Conservation (phyloP, 2,888 invertebrate species). For the Melieria picta region DNA sequence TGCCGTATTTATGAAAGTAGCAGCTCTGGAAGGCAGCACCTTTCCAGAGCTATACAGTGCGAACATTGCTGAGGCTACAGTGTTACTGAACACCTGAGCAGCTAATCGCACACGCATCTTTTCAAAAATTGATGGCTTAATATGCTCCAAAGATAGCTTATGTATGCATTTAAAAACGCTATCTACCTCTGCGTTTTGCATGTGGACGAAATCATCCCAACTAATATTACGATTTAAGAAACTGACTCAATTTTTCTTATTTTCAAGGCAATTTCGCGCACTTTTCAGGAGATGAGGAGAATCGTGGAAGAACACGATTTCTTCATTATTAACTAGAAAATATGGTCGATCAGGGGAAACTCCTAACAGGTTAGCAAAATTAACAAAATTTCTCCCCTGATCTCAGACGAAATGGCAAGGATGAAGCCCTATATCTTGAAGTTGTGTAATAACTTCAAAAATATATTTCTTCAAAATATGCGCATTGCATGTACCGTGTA, state of each 20-base stretch:
- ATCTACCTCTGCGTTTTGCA: conserved; percentile 11
- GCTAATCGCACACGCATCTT: conserved; percentile 26
- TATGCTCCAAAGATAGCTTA: conserved; percentile 22
- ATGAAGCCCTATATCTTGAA: conserved; percentile 11
- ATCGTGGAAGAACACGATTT: conserved; percentile 1
- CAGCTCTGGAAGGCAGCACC: neutral
- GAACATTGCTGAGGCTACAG: conserved; percentile 10
- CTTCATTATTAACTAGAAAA: conserved; percentile 7
- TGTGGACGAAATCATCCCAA: conserved; percentile 13
- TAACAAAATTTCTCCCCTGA: conserved; percentile 12
- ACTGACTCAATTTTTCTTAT: conserved; percentile 7
- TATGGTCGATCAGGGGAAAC: neutral
- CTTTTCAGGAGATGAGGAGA: conserved; percentile 25
- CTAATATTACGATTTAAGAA: conserved; percentile 11
- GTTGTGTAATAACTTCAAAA: conserved; percentile 19
- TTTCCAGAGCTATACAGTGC: conserved; percentile 12
- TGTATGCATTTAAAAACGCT: conserved; percentile 20
- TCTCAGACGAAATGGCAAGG: conserved; percentile 29
- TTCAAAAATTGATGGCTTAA: conserved; percentile 25
- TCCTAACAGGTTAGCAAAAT: neutral
- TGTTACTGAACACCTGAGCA: conserved; percentile 15
- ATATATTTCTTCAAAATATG: conserved; percentile 21
- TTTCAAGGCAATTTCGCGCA: conserved; percentile 20
- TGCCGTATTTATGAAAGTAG: conserved; percentile 19
- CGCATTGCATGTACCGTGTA: conserved; percentile 15